Conservation (phyloP, 2,888 invertebrate species). For the Spisula solida region DNA sequence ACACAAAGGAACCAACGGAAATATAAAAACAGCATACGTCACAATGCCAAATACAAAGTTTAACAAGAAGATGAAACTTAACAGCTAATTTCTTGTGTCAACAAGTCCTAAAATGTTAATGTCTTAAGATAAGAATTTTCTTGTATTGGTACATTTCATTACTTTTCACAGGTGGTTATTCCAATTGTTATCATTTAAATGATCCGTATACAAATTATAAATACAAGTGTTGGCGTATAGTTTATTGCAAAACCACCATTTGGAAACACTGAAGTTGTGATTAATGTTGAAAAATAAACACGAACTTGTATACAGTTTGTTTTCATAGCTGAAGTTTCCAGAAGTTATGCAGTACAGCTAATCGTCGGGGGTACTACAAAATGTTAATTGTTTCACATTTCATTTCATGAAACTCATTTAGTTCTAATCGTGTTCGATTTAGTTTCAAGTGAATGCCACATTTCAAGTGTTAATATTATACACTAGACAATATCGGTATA, state of each 20-base stretch:
- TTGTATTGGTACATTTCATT: not conserved
- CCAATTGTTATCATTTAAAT: not conserved
- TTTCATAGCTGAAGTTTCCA: constrained; percentile 10
- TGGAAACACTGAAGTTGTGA: not conserved
- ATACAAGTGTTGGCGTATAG: not conserved
- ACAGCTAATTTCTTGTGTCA: too few relatives aligned
- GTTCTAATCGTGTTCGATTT: not conserved
- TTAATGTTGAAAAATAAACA: not conserved
- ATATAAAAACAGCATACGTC: too few relatives aligned
- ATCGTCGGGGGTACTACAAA: not conserved
- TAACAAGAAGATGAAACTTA: too few relatives aligned
- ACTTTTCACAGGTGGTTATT: not conserved
- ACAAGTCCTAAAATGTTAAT: too few relatives aligned
- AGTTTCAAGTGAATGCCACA: not conserved
- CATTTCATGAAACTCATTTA: not conserved
- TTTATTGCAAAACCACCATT: not conserved
- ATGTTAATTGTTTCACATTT: not conserved
- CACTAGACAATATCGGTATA: not conserved
- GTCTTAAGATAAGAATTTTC: too few relatives aligned
- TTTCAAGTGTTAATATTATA: not conserved
- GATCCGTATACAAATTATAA: not conserved
- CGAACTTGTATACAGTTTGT: not conserved
- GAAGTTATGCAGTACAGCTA: not conserved
- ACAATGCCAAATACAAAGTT: too few relatives aligned
- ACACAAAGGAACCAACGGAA: too few relatives aligned